Evolutionary conservation across 2,113 vertebrate species (phyloP), one percentile per base, ranked within the genome.

Genomic region (Mobula birostris): DNA sequence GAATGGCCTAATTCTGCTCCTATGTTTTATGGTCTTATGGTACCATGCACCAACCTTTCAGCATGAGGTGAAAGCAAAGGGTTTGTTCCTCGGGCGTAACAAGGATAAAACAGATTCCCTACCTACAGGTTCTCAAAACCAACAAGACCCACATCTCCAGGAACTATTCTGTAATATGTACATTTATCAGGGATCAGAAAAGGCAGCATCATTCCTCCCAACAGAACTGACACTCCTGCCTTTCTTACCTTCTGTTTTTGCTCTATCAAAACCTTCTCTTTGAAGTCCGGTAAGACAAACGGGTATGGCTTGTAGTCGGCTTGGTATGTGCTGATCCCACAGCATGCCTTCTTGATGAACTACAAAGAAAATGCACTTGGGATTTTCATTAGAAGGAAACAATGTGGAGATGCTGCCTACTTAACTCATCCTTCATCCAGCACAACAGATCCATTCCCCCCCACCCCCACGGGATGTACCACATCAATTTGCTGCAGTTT

Each of bases 241-340:
- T 94, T 94, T 94, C 95, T 96, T 95, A 97, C 97, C 96, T 97
- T 96, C 94, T 96, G 95, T 96, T 95, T 96, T 94, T 95, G 96
- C 94, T 95, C 94, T 82, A 95, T 95, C 58, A 76, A 95, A 95
- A 96, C 95, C 93, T 95, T 95, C 94, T 95, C 94, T 77, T 80
- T 95, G 94, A 95, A 88, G 95, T 97, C 96, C 74, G 96, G 95
- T 94, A 94, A 94, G 95, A 95, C 94, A 94, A 96, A 95, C 95
- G 95, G 94, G 90, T 96, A 96, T 79, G 96, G 95, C 94, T n/a
- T 94, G 95, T 96, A 96, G 96, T 97, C 96, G 56, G 94, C 87
- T 32, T 94, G 95, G 94, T 95, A 95, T 94, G 95, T 96, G 95
- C 95, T 97, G 95, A 94, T 95, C 94, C 94, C 95, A 72, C 95